Evolutionary conservation across 2,797 vertebrate species (phyloP), one percentile per base, ranked within the genome.

Genomic region (Eospalax fontanierii): DNA sequence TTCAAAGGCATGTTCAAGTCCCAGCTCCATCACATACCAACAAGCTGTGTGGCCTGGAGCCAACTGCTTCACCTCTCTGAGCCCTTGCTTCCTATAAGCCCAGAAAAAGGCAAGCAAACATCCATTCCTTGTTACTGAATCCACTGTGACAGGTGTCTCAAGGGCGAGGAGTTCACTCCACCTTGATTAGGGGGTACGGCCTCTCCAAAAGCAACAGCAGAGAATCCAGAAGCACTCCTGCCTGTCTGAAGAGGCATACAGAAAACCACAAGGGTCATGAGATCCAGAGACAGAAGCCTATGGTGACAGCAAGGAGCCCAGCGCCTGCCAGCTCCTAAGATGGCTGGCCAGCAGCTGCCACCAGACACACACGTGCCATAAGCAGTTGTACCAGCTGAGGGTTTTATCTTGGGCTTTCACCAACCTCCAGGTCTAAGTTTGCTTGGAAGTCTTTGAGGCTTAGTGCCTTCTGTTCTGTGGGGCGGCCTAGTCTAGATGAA

Each of bases 341-440:
- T 43, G 24, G 0, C 21, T 2, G 38, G n/a, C 66, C 92, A 85
- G 11, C 0, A 2, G 33, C 85, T 38, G 0, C 57, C 0, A 61
- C 46, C 68, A 0, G 0, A 65, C 30, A 63, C 59, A 0, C 0
- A 0, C 0, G 1, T 50, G 21, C 30, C 26, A 0, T 0, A 43
- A 0, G 9, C 9, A 0, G 0, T 66, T 68, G 24, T 54, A 33
- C 70, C 22, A 1, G 6, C 30, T 14, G 18, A n/a, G 71, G 24
- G 26, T 89, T 66, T 54, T 8, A 4, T 10, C 40, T 38, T 75
- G 33, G 8, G 15, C 54, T 18, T 80, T 76, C 38, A 11, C 73
- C 87, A 22, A 35, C 14, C 43, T 19, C 11, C 7, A 50, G 38
- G 18, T 30, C 40, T 2, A 9, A 30, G 30, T 19, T 0, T 0